Evolutionary conservation across 2,888 invertebrate species (phyloP).

Genomic region (Volucella inanis): DNA sequence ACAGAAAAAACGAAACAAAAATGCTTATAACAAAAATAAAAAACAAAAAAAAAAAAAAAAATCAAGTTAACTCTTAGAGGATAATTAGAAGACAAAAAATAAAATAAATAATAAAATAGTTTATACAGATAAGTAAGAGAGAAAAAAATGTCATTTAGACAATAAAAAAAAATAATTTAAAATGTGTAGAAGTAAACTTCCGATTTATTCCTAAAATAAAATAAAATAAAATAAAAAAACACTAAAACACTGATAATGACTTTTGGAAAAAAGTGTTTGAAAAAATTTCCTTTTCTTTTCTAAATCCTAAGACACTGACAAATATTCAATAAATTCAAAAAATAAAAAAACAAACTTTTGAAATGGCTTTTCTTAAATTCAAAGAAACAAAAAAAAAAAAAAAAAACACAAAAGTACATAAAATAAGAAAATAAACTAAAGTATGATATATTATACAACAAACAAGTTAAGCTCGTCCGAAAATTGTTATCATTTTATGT

Average conservation of each 20-base stretch:
- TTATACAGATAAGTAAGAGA: constrained; percentile 37
- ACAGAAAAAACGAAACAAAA: constrained; percentile 35
- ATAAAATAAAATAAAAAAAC: constrained; percentile 21
- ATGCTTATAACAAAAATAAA: constrained; percentile 33
- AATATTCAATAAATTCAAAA: not conserved
- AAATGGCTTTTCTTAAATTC: constrained; percentile 64
- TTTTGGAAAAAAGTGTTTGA: constrained; percentile 40
- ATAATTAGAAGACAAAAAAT: constrained; percentile 57
- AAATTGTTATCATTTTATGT: constrained; percentile 73
- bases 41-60: constrained; percentile 36
- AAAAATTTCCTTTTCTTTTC: constrained; percentile 31
- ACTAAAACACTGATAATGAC: constrained; percentile 46
- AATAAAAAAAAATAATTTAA: constrained; percentile 57
- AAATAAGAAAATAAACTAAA: constrained; percentile 4
- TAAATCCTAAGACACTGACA: constrained; percentile 38
- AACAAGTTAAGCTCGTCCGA: constrained; percentile 72
- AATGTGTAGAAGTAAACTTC: constrained; percentile 52
- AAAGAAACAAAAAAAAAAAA: constrained; percentile 8
- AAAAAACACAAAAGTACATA: constrained; percentile 19
- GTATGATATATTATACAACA: too few relatives aligned
- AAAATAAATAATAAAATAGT: constrained; percentile 6
- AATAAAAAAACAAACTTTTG: constrained; percentile 33
- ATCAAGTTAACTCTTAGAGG: constrained; percentile 72
- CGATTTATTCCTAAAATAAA: constrained; percentile 71
- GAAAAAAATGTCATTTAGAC: constrained; percentile 67